Evolutionary conservation across 2,113 vertebrate genomes (phyloP).

Genomic region (Oreochromis spilurus): DNA sequence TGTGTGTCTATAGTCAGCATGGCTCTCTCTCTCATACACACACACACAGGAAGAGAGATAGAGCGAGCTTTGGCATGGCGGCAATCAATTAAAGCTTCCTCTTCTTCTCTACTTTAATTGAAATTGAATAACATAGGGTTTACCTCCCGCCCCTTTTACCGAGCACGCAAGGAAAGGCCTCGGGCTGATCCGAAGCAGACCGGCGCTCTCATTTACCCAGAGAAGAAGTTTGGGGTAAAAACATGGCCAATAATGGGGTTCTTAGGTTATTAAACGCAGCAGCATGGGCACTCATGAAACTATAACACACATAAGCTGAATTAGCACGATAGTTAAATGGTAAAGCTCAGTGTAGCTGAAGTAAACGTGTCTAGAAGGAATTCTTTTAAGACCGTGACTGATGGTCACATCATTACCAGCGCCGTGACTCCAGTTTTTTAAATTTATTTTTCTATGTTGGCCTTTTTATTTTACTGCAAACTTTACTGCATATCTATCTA

Average conservation of each 20-base stretch:
- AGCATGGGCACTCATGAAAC: background rate
- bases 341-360: conserved; percentile 49
- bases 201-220: background rate
- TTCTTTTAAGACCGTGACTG: background rate
- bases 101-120: conserved; percentile 54
- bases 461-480: background rate
- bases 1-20: background rate
- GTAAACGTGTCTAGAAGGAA: conserved; percentile 54
- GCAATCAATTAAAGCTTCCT: conserved; percentile 62
- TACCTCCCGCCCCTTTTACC: conserved; percentile 31
- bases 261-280: background rate
- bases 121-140: conserved; percentile 52
- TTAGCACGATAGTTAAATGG: conserved; percentile 36
- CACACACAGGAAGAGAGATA: background rate
- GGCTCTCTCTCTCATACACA: background rate
- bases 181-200: conserved; percentile 7
- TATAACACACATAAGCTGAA: background rate
- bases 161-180: conserved; percentile 42
- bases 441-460: background rate
- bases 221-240: conserved; percentile 19
- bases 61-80: conserved; percentile 8
- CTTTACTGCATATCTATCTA: background rate
- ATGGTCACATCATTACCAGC: background rate
- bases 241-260: conserved; percentile 38
- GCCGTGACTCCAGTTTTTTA: background rate